These are phyloP conservation scores for Habrosyne pyritoides DNA, from an alignment of 2,888 invertebrate genomes.

Conservation along the genomic window DNA sequence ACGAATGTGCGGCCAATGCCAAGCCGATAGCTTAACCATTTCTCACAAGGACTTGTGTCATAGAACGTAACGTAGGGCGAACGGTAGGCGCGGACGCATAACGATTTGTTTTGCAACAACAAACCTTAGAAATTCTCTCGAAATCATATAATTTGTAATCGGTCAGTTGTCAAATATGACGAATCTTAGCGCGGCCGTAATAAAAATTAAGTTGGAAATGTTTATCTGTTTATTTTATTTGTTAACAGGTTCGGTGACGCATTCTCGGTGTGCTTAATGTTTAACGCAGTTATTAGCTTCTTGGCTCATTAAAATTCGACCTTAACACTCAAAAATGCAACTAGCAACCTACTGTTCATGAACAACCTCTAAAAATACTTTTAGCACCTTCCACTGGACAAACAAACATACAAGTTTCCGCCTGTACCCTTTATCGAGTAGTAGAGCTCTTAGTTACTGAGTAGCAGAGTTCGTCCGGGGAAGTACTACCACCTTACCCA, in stretches of 20 bases:
- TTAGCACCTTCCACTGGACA: too few relatives aligned
- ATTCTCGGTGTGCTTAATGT: neutral
- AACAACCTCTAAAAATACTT: too few relatives aligned
- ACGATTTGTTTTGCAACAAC: conserved; percentile 10
- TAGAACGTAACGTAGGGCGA: conserved; percentile 50
- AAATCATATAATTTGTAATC: neutral
- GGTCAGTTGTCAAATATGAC: neutral
- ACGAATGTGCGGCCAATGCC: conserved; percentile 36
- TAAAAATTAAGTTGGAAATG: neutral
- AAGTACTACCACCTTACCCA: too few relatives aligned
- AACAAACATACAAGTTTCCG: too few relatives aligned
- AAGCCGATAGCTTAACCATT: conserved; percentile 41
- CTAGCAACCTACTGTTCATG: too few relatives aligned
- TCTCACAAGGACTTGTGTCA: conserved; percentile 64
- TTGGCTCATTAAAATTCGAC: too few relatives aligned
- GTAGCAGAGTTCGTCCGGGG: too few relatives aligned
- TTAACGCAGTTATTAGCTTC: neutral
- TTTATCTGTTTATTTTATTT: neutral
- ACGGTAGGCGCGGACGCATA: conserved; percentile 14
- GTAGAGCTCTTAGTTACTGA: too few relatives aligned
- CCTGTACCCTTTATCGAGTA: too few relatives aligned
- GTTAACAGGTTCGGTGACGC: neutral
- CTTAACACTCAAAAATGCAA: too few relatives aligned
- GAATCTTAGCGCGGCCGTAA: neutral
- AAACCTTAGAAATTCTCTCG: neutral